phyloP scores from a whole-genome alignment of 2,113 vertebrate species.

The Euleptes europaea region DNA sequence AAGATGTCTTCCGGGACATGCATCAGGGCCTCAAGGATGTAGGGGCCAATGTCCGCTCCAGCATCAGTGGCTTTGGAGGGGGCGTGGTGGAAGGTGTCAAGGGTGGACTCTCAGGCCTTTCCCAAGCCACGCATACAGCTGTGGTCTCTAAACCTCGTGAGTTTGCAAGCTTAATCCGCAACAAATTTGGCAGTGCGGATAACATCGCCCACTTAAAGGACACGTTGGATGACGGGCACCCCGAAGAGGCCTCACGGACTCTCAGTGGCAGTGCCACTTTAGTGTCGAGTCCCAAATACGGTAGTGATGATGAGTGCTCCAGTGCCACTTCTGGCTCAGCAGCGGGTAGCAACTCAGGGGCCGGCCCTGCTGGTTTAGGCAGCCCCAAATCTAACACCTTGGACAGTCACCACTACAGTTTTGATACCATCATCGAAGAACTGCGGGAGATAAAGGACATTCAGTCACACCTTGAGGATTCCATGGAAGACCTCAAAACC shows the following conservation, averaged over 20 bases:
- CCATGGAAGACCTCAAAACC: constrained; percentile 94
- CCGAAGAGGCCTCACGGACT: constrained; percentile 84
- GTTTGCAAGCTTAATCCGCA: constrained; percentile 95
- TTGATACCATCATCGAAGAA: constrained; percentile 91
- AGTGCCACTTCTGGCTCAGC: constrained; percentile 91
- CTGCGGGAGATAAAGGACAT: constrained; percentile 94
- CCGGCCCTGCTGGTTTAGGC: constrained; percentile 76
- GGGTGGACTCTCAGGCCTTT: constrained; percentile 92
- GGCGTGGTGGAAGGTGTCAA: constrained; percentile 96
- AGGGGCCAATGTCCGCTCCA: constrained; percentile 93
- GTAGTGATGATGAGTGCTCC: constrained; percentile 95
- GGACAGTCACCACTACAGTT: constrained; percentile 87
- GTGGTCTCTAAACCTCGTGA: constrained; percentile 96
- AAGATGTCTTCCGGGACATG: constrained; percentile 97
- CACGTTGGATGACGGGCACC: constrained; percentile 85
- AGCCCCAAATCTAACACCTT: constrained; percentile 88
- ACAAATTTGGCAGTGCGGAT: constrained; percentile 97
- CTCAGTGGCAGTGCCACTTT: constrained; percentile 95
- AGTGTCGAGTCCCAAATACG: constrained; percentile 96
- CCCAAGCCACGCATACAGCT: constrained; percentile 87
- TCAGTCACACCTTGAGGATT: constrained; percentile 92
- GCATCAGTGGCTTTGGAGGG: constrained; percentile 94
- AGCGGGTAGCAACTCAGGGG: constrained; percentile 87
- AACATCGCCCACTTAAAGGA: constrained; percentile 98
- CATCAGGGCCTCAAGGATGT: constrained; percentile 97